These are phyloP conservation scores for Ricordea florida DNA, from an alignment of 92 coral and sea anemone species.

Conservation along the genomic window DNA sequence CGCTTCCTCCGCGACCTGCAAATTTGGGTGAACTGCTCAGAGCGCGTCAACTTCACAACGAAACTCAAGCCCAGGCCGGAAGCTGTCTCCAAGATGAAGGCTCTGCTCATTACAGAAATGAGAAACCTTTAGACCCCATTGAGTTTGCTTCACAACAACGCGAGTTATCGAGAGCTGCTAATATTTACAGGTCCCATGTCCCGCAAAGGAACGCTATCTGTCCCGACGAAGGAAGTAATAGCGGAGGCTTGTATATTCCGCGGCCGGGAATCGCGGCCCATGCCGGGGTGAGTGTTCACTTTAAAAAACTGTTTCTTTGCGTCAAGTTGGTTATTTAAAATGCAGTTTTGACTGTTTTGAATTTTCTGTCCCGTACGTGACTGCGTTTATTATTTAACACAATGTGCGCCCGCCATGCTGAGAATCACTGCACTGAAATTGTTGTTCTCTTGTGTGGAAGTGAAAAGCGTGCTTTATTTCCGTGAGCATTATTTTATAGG, in stretches of 20 bases:
- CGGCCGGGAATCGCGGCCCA: constrained; percentile 4
- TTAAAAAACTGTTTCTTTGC: neutral
- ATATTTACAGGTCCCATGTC: constrained; percentile 1
- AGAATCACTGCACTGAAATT: too few relatives aligned
- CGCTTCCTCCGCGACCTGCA: constrained; percentile 85
- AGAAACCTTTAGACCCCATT: constrained; percentile 58
- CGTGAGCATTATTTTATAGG: too few relatives aligned
- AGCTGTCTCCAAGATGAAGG: constrained; percentile 40
- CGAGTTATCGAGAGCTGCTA: constrained; percentile 66
- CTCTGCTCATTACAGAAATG: constrained; percentile 65
- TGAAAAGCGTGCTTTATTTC: too few relatives aligned
- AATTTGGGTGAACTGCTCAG: constrained; percentile 54
- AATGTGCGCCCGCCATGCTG: too few relatives aligned
- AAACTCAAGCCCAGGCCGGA: constrained; percentile 66
- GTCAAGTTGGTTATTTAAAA: neutral
- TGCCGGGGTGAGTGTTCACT: constrained; percentile 20
- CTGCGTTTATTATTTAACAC: constrained; percentile 20
- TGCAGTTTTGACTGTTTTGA: neutral
- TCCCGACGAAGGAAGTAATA: constrained; percentile 13
- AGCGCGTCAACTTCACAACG: constrained; percentile 23
- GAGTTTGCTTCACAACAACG: constrained; percentile 88
- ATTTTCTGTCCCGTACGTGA: constrained; percentile 17
- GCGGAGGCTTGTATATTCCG: constrained; percentile 29
- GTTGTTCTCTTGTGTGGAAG: too few relatives aligned
- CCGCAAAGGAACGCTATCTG: constrained; percentile 18